phyloP scores from a whole-genome alignment of 2,888 invertebrate species.

The Stegana nigrithorax region DNA sequence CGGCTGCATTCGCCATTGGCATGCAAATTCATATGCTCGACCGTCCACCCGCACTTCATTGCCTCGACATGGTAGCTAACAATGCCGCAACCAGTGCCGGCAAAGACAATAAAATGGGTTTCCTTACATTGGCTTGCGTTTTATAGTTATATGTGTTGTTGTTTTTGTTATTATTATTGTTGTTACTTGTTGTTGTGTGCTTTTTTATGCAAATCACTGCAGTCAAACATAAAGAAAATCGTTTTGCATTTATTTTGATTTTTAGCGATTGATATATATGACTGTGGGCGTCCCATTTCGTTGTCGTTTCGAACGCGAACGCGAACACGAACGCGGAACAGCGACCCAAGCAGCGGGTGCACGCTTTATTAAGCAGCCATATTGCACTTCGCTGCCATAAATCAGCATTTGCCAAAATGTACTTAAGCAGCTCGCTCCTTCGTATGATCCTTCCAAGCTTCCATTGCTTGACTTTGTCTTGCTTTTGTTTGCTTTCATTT shows the following conservation, averaged over 20 bases:
- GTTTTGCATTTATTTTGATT: conserved; percentile 63
- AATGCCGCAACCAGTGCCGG: neutral
- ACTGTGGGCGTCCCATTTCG: neutral
- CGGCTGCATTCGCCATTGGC: conserved; percentile 43
- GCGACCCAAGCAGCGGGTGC: neutral
- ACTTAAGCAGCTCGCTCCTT: too few species aligned
- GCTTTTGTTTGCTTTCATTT: too few species aligned
- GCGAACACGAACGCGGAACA: neutral
- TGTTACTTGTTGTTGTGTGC: conserved; percentile 13
- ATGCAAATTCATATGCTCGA: conserved; percentile 10
- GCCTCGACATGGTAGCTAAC: too few species aligned
- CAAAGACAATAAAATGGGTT: conserved; percentile 47
- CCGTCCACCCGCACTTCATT: too few species aligned
- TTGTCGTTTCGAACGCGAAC: neutral
- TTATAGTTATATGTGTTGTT: neutral
- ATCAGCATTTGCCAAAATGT: conserved; percentile 9
- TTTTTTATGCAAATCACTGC: conserved; percentile 60
- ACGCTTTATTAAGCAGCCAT: conserved; percentile 6
- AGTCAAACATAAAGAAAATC: conserved; percentile 61
- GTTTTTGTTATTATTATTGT: conserved; percentile 15
- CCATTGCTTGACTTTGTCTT: too few species aligned
- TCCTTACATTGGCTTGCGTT: neutral
- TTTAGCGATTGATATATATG: conserved; percentile 48
- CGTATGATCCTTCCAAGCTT: too few species aligned
- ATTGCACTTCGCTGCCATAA: conserved; percentile 8